Evolutionary conservation across 2,113 vertebrate species (phyloP), one percentile per base, ranked within the genome.

Genomic region (Grammomys dolichurus): DNA sequence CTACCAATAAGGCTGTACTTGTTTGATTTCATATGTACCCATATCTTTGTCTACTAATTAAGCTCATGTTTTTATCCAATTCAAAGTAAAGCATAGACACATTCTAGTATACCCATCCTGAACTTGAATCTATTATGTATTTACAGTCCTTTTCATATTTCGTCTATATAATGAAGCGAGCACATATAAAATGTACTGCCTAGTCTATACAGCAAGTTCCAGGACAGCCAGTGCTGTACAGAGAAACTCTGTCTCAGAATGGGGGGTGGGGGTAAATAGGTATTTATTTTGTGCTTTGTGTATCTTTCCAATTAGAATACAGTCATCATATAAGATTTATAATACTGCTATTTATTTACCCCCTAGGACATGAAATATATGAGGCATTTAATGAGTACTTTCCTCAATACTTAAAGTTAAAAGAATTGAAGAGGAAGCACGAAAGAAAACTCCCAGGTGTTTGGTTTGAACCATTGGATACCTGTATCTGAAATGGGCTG

Each of bases 321-420:
- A 63, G 26, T 72, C 56, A 96, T 93, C 31, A 36, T 24, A 70
- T 54, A 84, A 69, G 40, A 81, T 76, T 69, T 88, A 73, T 48
- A 94, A 70, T 84, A 76, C 75, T 51, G 82, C 43, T 76, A 90
- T 87, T 92, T 96, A 24, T 87, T 56, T 51, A 20, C 65, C 14
- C 86, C 10, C 51, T 77, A 69, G 43, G 95, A 58, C n/a, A 28
- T 82, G 11, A 69, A 36, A 84, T 31, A 56, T 13, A 31, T 17
- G 40, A 84, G 43, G 36, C 20, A 94, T n/a, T 96, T 33, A 89
- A 90, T 87, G 60, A 87, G 75, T 65, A 58, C 48, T 89, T 91
- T 91, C 58, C 46, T 93, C 31, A 69, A 48, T 77, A 56, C 77
- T 87, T 54, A 76, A 69, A 89, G 73, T 88, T 89, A 46, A 43